A percentile compares a stretch with the other conserved stretches of the same genome.
Evolutionary conservation across 1,140 invertebrate genomes (phyloP).

Genomic region (Diachasma alloeum): DNA sequence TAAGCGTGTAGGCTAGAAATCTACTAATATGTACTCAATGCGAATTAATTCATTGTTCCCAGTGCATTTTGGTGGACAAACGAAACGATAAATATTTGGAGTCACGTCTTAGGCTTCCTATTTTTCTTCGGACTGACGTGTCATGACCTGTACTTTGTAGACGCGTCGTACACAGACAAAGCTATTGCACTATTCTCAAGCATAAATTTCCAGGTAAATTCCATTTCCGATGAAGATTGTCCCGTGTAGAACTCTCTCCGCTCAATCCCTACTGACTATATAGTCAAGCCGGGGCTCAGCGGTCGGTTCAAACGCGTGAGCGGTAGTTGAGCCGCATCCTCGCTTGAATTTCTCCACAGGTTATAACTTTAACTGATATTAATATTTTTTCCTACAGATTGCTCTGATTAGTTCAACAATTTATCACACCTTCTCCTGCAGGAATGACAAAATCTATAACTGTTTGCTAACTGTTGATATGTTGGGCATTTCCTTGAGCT

Average conservation of each 20-base stretch:
- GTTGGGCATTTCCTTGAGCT: constrained; percentile 90
- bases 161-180: constrained; percentile 82
- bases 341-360: no score
- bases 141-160: constrained; percentile 78
- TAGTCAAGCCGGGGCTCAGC: no score
- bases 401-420: constrained; percentile 92
- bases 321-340: no score
- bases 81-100: constrained; percentile 98
- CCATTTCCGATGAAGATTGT: neutral
- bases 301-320: no score
- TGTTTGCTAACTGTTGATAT: constrained; percentile 91
- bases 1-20: no score
- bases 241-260: no score
- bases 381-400: constrained; percentile 66
- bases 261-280: no score
- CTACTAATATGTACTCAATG: neutral
- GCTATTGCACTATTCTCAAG: constrained; percentile 84
- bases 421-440: constrained; percentile 94
- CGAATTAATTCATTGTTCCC: constrained; percentile 33
- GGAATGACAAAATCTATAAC: constrained; percentile 86
- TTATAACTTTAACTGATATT: neutral
- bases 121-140: constrained; percentile 85
- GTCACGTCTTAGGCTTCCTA: constrained; percentile 91
- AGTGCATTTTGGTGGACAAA: constrained; percentile 97
- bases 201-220: constrained; percentile 82